Base-by-base conservation (phyloP, 2,797 vertebrate species). In the Pygocentrus nattereri region DNA sequence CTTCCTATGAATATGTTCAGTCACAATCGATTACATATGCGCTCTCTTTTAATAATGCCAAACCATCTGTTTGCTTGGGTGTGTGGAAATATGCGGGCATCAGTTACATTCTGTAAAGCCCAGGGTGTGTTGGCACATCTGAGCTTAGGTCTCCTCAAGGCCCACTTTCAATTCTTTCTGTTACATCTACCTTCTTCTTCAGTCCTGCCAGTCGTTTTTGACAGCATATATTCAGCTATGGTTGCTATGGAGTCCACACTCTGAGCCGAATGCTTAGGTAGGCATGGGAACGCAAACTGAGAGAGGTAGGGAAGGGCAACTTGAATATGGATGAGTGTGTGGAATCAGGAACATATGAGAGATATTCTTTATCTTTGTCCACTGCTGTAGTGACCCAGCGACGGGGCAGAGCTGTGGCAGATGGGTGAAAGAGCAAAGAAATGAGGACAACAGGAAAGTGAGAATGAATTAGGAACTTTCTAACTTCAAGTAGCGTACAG, bases 211-310 rank as follows among this genome's bases (percentile, higher is more conserved):
- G 34, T 80, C 38, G 70, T 74, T 83, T 65, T 62, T 4, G 19
- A 34, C 69, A 27, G 58, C 23, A 74, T 50, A 85, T 23, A 44
- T 44, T 76, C 47, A 52, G 30, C n/a, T 4, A 69, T 15, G 44
- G 72, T 81, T 81, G 79, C 79, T 75, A 75, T 75, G 79, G 72
- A 4, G 72, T 30, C n/a, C 65, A 15, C 21, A 31, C 41, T 12
- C n/a, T 25, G 62, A 58, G 38, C 13, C 16, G 34, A 58, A 68
- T 47, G 65, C 65, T 31, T 50, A 15, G 54, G 30, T 62, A 49
- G 71, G 71, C 71, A 58, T 75, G 71, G 72, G 25, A 76, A 76
- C 41, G 16, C 73, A 38, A 61, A 69, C 34, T n/a, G 49, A 23
- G 12, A 65, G 71, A 44, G 67, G 16, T 31, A 19, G 64, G 62